A percentile compares a stretch with the other conserved stretches of the same genome.
Conservation (phyloP, 2,888 invertebrate species). For the Campopleginae sp. region DNA sequence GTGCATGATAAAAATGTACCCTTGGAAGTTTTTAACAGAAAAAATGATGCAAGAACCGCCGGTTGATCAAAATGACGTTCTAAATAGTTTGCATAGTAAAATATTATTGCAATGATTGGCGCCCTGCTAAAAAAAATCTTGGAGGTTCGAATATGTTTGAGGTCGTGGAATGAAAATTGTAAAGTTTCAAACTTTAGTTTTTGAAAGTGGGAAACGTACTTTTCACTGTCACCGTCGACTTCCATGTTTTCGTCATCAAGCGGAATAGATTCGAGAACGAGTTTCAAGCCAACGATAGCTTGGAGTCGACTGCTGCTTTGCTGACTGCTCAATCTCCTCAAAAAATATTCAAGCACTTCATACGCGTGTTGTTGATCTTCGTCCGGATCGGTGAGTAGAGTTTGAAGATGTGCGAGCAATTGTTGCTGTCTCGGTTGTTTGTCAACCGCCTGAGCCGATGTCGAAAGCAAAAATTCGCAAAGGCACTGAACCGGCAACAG, state of each 20-base stretch:
- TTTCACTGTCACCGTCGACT: constrained; percentile 80
- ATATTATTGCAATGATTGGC: not conserved
- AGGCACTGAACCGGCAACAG: constrained; percentile 98
- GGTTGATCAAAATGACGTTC: not conserved
- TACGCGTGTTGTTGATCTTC: constrained; percentile 88
- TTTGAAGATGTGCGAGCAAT: constrained; percentile 88
- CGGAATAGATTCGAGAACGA: constrained; percentile 87
- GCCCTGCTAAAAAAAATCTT: not conserved
- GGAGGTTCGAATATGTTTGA: not conserved
- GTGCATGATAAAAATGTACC: too few relatives aligned
- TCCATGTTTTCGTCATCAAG: constrained; percentile 84
- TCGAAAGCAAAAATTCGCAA: constrained; percentile 95
- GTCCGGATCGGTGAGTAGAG: constrained; percentile 85
- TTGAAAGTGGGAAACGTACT: constrained; percentile 67
- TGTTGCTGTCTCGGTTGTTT: constrained; percentile 92
- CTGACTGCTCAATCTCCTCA: constrained; percentile 92
- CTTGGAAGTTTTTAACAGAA: too few relatives aligned
- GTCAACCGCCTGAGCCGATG: constrained; percentile 87
- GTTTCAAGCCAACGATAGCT: constrained; percentile 90
- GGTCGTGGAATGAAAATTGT: not conserved
- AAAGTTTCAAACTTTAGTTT: not conserved
- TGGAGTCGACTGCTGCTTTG: constrained; percentile 91
- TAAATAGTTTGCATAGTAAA: not conserved
- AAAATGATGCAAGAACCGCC: too few relatives aligned
- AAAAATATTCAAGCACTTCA: constrained; percentile 95